phyloP scores from a whole-genome alignment of 2,888 invertebrate genomes.

The Melikaiella ostensackeni region DNA sequence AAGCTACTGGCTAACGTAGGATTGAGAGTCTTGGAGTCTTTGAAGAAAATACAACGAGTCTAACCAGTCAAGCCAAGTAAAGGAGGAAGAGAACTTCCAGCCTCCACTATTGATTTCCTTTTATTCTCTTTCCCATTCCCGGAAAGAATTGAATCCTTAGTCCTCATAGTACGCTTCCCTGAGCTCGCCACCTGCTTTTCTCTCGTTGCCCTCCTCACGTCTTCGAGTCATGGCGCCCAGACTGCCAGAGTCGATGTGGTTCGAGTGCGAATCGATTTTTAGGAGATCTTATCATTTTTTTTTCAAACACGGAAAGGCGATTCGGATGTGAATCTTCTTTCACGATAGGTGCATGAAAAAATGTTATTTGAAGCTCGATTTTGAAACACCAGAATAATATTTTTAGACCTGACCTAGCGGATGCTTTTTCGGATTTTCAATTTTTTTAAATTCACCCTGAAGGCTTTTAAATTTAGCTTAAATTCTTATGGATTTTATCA shows the following conservation, averaged over 20 bases:
- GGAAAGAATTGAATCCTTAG: conserved; percentile 73
- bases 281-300: neutral
- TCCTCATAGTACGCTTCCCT: conserved; percentile 60
- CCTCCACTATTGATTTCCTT: conserved; percentile 68
- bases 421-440: no score
- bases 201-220: conserved; percentile 41
- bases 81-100: conserved; percentile 44
- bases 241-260: neutral
- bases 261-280: conserved; percentile 20
- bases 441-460: no score
- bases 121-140: conserved; percentile 58
- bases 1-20: conserved; percentile 57
- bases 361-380: no score
- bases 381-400: no score
- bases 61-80: conserved; percentile 53
- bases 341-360: no score
- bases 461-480: no score
- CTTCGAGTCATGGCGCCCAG: conserved; percentile 22
- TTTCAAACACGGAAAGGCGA: conserved; percentile 8
- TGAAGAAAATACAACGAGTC: conserved; percentile 69
- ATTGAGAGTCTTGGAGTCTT: conserved; percentile 70
- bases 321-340: neutral
- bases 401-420: no score
- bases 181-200: conserved; percentile 59
- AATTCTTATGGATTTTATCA: no score